phyloP scores from a whole-genome alignment of 2,888 invertebrate genomes.

The Xanthorhoe designata region DNA sequence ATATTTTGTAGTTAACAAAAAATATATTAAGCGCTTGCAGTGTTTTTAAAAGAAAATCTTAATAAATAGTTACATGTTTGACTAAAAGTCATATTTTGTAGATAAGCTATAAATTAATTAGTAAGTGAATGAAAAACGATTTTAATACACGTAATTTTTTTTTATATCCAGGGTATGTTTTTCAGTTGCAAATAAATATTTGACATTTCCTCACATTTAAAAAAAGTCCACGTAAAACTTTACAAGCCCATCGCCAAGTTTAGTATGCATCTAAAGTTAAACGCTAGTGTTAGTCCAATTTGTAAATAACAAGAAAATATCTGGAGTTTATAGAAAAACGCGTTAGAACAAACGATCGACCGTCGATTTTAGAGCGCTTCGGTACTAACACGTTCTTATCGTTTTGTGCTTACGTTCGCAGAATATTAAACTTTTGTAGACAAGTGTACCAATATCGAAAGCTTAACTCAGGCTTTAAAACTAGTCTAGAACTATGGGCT shows the following conservation, averaged over 20 bases:
- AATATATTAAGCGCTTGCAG: too few relatives aligned
- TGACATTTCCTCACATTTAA: too few relatives aligned
- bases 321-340: slow-evolving; percentile 44
- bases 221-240: neutral
- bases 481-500: too few relatives aligned
- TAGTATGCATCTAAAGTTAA: neutral
- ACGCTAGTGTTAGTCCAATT: neutral
- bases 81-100: too few relatives aligned
- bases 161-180: too few relatives aligned
- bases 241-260: neutral
- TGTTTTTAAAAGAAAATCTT: too few relatives aligned
- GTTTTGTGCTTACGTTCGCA: slow-evolving; percentile 54
- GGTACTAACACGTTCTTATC: slow-evolving; percentile 53
- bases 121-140: too few relatives aligned
- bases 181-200: too few relatives aligned
- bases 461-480: neutral
- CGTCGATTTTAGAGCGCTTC: slow-evolving; percentile 47
- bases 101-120: too few relatives aligned
- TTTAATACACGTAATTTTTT: too few relatives aligned
- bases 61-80: too few relatives aligned
- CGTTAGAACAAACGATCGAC: slow-evolving; percentile 47
- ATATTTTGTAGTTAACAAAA: too few relatives aligned
- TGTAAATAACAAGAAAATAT: slow-evolving; percentile 9
- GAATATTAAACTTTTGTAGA: slow-evolving; percentile 52
- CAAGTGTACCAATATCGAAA: neutral